phyloP scores from a whole-genome alignment of 2,888 invertebrate species.

The Drosophila barbarae region DNA sequence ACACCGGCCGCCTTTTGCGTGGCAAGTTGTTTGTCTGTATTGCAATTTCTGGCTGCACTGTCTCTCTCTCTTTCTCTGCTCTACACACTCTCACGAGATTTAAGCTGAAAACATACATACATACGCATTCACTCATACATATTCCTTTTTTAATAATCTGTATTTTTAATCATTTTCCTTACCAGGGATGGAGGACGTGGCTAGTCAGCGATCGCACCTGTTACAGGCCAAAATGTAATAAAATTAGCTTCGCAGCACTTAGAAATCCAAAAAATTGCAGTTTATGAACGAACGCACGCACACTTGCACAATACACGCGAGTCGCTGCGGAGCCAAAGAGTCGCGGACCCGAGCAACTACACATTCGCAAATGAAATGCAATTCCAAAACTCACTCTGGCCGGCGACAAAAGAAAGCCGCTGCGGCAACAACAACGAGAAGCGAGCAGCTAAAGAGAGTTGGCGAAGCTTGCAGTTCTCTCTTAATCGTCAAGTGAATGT shows the following conservation, averaged over 20 bases:
- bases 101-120: constrained; percentile 11
- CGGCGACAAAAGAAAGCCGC: constrained; percentile 60
- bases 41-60: constrained; percentile 61
- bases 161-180: constrained; percentile 52
- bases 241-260: constrained; percentile 11
- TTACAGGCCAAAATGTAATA: constrained; percentile 20
- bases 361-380: constrained; percentile 71
- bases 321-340: constrained; percentile 3
- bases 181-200: constrained; percentile 58
- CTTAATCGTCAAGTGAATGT: constrained; percentile 7
- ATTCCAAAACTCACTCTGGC: constrained; percentile 32
- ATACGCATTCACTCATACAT: constrained; percentile 12
- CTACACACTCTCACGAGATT: constrained; percentile 28
- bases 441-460: constrained; percentile 10
- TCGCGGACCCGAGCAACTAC: constrained; percentile 66
- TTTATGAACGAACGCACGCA: constrained; percentile 39
- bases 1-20: constrained; percentile 69
- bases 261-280: constrained; percentile 20
- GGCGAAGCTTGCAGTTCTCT: constrained; percentile 22
- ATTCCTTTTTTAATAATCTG: constrained; percentile 50
- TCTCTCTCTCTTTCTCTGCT: constrained; percentile 13
- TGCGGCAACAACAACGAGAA: constrained; percentile 12
- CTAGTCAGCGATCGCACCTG: constrained; percentile 59
- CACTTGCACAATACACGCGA: constrained; percentile 43
- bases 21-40: constrained; percentile 64